A percentile compares a stretch with the other conserved stretches of the same genome.
Conservation (phyloP, 2,113 vertebrate species). For the Delphinus delphis region DNA sequence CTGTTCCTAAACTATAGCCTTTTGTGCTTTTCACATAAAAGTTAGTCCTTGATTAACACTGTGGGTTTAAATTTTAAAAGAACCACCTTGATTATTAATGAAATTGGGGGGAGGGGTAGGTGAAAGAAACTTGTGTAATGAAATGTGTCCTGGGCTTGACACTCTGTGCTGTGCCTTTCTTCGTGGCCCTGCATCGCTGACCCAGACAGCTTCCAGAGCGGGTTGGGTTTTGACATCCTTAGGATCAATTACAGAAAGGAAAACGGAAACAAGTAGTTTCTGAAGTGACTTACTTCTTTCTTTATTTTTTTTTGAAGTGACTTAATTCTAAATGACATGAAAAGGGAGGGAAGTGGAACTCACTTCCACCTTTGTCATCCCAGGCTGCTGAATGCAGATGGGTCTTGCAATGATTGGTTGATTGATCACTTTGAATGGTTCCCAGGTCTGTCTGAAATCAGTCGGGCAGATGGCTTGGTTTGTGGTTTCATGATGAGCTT, state of each 20-base stretch:
- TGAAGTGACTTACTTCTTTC: background rate
- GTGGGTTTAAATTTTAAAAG: background rate
- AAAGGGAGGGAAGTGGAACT: too few relatives aligned
- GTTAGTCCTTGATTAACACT: background rate
- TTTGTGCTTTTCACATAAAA: background rate
- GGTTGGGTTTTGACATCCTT: background rate
- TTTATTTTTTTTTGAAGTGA: background rate
- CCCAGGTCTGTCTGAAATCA: background rate
- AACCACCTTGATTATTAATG: background rate
- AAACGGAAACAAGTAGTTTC: background rate
- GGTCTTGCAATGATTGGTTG: background rate
- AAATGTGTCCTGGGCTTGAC: background rate
- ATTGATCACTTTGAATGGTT: background rate
- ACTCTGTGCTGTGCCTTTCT: background rate
- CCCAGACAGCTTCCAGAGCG: background rate
- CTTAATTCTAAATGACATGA: background rate
- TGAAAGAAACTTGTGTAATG: background rate
- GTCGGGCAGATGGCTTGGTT: background rate
- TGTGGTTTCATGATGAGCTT: background rate
- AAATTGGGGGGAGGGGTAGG: background rate
- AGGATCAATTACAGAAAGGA: background rate
- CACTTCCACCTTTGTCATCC: background rate
- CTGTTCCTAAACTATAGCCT: background rate
- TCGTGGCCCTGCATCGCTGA: accelerated
- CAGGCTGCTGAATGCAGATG: accelerated